These are phyloP conservation scores for Parapristionchus giblindavisi DNA, from an alignment of 2,888 invertebrate genomes.

Conservation along the genomic window DNA sequence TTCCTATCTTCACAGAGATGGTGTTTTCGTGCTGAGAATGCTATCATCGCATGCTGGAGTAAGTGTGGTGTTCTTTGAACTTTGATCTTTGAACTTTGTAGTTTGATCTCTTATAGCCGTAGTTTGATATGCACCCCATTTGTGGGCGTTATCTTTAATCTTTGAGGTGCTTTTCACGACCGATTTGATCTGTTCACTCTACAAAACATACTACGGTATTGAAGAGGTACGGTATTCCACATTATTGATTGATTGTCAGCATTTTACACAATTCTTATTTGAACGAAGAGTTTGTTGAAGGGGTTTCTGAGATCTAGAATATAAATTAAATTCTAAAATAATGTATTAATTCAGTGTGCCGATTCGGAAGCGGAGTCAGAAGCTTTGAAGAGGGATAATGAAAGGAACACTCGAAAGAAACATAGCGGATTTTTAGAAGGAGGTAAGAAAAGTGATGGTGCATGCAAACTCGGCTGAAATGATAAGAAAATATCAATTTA, in stretches of 20 bases:
- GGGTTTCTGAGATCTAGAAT: too few species aligned
- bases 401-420: not conserved
- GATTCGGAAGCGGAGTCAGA: constrained; percentile 20
- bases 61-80: constrained; percentile 35
- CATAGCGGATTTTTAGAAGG: not conserved
- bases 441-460: not conserved
- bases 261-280: not conserved
- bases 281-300: not conserved
- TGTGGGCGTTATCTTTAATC: not conserved
- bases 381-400: not conserved
- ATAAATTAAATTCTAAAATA: not conserved
- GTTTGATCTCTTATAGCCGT: not conserved
- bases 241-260: not conserved
- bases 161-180: constrained; percentile 64
- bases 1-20: constrained; percentile 64
- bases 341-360: constrained; percentile 9
- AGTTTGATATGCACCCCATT: not conserved
- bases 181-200: constrained; percentile 61
- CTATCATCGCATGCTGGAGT: constrained; percentile 54
- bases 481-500: too few species aligned
- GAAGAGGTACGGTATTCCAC: constrained; percentile 35
- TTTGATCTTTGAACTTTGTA: constrained; percentile 1
- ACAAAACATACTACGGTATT: constrained; percentile 51
- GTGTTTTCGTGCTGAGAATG: constrained; percentile 67
- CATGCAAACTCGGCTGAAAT: too few species aligned